Percentiles rank a stretch among this genome's conserved stretches.
phyloP scores from a whole-genome alignment of 2,888 invertebrate species.

The Metalampra italica region DNA sequence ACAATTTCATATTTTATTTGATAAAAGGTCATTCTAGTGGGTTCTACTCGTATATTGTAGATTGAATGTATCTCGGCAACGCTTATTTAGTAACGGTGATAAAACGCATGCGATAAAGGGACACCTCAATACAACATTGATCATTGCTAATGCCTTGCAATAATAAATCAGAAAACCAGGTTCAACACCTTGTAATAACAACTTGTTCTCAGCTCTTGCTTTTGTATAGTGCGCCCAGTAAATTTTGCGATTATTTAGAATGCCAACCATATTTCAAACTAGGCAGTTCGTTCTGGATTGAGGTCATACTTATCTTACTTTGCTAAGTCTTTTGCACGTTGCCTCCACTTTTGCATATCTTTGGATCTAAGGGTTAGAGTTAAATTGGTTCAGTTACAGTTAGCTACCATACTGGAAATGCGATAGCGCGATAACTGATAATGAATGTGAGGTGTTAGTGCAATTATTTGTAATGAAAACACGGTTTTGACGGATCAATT shows the following conservation, averaged over 20 bases:
- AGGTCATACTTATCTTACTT: slow-evolving; percentile 55
- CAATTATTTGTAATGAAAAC: neutral
- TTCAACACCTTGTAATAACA: slow-evolving; percentile 69
- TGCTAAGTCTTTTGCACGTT: slow-evolving; percentile 37
- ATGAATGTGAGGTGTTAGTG: neutral
- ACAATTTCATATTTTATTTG: slow-evolving; percentile 22
- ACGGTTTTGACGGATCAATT: slow-evolving; percentile 13
- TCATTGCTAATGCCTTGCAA: slow-evolving; percentile 56
- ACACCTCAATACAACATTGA: slow-evolving; percentile 58
- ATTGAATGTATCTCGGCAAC: slow-evolving; percentile 29
- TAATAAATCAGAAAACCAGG: slow-evolving; percentile 67
- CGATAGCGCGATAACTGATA: neutral
- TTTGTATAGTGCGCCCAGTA: slow-evolving; percentile 42
- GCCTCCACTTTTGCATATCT: slow-evolving; percentile 40
- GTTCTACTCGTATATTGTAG: slow-evolving; percentile 8
- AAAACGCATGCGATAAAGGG: slow-evolving; percentile 47
- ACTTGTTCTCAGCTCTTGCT: slow-evolving; percentile 49
- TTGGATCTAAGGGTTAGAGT: slow-evolving; percentile 26
- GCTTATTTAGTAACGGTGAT: slow-evolving; percentile 44
- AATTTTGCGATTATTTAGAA: slow-evolving; percentile 55
- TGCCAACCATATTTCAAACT: slow-evolving; percentile 47
- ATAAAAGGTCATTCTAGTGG: slow-evolving; percentile 5
- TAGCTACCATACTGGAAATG: neutral
- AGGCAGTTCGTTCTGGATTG: slow-evolving; percentile 48
- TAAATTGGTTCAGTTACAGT: slow-evolving; percentile 15